phyloP scores from a whole-genome alignment of 2,113 vertebrate genomes.

The Phasianus colchicus region DNA sequence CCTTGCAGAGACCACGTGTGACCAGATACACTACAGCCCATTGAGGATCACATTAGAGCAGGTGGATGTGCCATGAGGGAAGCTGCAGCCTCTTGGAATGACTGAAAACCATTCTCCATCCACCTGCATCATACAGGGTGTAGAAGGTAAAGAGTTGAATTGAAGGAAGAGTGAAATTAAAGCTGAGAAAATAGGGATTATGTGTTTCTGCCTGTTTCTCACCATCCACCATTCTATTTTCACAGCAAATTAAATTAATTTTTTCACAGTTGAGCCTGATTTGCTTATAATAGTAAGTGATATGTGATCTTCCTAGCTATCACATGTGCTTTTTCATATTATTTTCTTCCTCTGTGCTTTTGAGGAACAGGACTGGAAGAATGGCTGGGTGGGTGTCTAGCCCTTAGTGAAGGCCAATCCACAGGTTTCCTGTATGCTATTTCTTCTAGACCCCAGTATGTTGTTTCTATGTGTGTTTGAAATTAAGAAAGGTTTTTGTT shows the following conservation, averaged over 20 bases:
- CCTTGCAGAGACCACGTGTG: neutral
- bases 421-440: neutral
- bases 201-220: neutral
- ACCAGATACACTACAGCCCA: neutral
- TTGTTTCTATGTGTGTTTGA: neutral
- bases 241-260: neutral
- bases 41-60: neutral
- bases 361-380: neutral
- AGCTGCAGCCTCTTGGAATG: neutral
- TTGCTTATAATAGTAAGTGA: neutral
- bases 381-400: neutral
- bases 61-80: neutral
- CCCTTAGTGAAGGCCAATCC: neutral
- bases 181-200: accelerated
- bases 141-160: neutral
- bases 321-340: neutral
- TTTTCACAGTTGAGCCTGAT: neutral
- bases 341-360: neutral
- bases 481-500: neutral
- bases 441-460: neutral
- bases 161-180: neutral
- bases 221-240: neutral
- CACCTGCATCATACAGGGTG: accelerated
- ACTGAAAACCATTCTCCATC: neutral
- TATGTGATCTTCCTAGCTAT: neutral